Conservation (phyloP, 2,113 vertebrate genomes). For the Coptodon rendalli region DNA sequence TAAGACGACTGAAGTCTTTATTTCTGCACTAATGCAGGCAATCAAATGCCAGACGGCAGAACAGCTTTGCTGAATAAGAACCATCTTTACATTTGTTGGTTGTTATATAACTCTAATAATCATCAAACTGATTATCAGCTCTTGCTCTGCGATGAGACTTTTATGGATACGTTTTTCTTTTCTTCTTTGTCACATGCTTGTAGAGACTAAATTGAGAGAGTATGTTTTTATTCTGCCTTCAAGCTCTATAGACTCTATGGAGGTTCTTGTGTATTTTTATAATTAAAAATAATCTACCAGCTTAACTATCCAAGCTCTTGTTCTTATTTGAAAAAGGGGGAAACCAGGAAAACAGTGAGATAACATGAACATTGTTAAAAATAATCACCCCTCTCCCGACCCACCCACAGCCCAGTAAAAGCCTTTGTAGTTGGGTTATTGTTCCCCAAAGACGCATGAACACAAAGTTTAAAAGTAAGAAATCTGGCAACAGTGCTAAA, state of each 20-base stretch:
- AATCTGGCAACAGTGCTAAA: neutral
- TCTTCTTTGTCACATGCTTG: neutral
- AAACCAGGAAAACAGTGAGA: neutral
- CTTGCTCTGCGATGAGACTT: neutral
- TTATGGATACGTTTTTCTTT: neutral
- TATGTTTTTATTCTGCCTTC: neutral
- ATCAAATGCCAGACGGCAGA: neutral
- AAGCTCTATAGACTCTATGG: neutral
- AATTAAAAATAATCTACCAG: neutral
- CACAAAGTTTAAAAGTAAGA: neutral
- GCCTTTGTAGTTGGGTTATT: neutral
- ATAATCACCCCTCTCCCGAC: neutral
- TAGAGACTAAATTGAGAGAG: neutral
- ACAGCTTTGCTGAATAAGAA: constrained; percentile 5
- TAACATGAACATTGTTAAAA: neutral
- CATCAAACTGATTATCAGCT: neutral
- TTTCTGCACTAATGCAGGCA: neutral
- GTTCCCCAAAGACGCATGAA: neutral
- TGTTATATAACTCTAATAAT: neutral
- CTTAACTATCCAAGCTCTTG: neutral
- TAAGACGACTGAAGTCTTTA: constrained; percentile 14
- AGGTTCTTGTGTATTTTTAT: neutral
- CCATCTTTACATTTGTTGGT: neutral
- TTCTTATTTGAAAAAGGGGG: neutral
- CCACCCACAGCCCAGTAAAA: neutral